Percentiles rank a stretch among this genome's conserved stretches.
These are phyloP conservation scores for Passerina amoena DNA, from an alignment of 2,113 vertebrate species.

Conservation along the genomic window DNA sequence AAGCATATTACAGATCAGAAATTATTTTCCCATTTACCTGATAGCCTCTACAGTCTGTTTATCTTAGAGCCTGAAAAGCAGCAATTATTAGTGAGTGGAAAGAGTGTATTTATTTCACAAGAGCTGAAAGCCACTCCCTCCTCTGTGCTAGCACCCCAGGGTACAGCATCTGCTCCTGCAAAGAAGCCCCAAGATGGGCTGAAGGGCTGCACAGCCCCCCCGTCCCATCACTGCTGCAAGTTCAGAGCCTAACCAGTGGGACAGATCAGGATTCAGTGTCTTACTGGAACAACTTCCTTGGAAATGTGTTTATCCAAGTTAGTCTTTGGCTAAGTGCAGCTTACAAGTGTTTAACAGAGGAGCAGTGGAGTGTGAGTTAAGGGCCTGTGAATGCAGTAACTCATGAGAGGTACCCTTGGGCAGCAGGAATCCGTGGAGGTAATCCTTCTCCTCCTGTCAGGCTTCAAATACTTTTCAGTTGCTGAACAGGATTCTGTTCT, in stretches of 20 bases:
- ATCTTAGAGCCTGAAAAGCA: neutral
- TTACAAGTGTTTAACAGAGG: neutral
- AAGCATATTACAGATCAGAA: neutral
- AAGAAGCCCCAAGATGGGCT: neutral
- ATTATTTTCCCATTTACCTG: neutral
- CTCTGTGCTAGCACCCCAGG: neutral
- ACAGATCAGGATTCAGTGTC: neutral
- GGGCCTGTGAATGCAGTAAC: neutral
- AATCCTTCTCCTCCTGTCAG: neutral
- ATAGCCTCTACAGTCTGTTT: neutral
- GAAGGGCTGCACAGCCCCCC: rapidly evolving
- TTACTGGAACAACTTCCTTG: neutral
- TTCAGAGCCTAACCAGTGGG: neutral
- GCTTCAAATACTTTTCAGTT: neutral
- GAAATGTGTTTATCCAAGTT: neutral
- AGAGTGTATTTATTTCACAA: neutral
- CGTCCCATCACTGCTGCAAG: neutral
- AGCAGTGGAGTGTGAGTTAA: neutral
- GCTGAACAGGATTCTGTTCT: neutral
- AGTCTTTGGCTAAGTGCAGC: neutral
- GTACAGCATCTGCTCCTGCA: neutral
- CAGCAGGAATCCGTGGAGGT: neutral
- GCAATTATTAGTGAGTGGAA: neutral
- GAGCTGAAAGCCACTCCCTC: neutral
- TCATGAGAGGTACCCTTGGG: neutral